A percentile compares a stretch with the other conserved stretches of the same genome.
Conservation (phyloP, 2,797 vertebrate genomes). For the Cuculus canorus region DNA sequence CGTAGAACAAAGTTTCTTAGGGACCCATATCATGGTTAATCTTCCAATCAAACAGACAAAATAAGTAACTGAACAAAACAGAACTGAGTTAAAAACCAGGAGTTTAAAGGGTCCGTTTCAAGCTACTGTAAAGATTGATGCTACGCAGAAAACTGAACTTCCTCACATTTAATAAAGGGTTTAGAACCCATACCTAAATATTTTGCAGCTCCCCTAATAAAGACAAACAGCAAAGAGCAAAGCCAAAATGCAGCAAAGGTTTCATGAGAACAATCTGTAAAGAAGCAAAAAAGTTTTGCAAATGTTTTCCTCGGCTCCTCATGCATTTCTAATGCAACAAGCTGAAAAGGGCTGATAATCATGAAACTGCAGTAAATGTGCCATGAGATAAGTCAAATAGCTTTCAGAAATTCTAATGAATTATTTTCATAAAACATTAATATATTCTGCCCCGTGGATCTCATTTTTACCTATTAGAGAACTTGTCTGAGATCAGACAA, state of each 20-base stretch:
- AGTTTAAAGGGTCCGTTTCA: background rate
- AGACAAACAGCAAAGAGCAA: background rate
- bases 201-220: background rate
- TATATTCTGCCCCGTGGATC: conserved; percentile 44
- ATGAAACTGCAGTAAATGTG: conserved; percentile 11
- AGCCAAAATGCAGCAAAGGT: background rate
- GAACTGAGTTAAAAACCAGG: background rate
- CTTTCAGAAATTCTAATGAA: conserved; percentile 53
- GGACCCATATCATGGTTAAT: background rate
- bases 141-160: background rate
- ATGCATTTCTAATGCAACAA: conserved; percentile 44
- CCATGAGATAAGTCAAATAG: conserved; percentile 34
- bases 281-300: background rate
- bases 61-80: background rate
- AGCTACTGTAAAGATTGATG: background rate
- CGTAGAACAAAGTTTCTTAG: background rate
- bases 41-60: background rate
- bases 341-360: conserved; percentile 30
- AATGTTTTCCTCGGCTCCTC: background rate
- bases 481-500: conserved; percentile 57
- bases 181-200: background rate
- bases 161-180: background rate
- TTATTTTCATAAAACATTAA: conserved; percentile 45
- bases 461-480: conserved; percentile 69
- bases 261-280: background rate